A percentile compares a stretch with the other conserved stretches of the same genome.
These are phyloP conservation scores for Catostylus mosaicus DNA, from an alignment of 30 jellyfish, hydroid and myxozoan species.

Conservation along the genomic window DNA sequence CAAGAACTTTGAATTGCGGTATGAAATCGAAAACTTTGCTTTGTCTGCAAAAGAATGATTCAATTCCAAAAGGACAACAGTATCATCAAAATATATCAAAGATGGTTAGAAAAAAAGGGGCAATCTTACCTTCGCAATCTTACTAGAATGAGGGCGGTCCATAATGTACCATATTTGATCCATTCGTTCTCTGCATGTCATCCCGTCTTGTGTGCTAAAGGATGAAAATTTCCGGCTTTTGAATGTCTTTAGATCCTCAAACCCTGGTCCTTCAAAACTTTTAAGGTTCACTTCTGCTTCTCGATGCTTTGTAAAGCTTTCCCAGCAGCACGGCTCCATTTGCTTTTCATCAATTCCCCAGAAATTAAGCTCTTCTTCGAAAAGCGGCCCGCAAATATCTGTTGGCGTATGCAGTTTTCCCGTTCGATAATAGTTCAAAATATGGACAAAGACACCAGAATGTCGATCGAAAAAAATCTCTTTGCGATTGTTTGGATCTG, in stretches of 20 bases:
- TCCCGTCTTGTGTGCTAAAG: slow-evolving; percentile 44
- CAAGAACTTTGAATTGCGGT: too few species aligned
- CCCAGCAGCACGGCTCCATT: slow-evolving; percentile 99
- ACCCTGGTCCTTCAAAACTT: slow-evolving; percentile 96
- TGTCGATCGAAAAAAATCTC: slow-evolving; percentile 95
- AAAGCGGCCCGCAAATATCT: slow-evolving; percentile 94
- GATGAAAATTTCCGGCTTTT: slow-evolving; percentile 63
- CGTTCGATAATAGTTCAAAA: slow-evolving; percentile 91
- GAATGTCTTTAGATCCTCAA: slow-evolving; percentile 77
- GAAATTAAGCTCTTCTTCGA: slow-evolving; percentile 95
- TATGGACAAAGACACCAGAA: slow-evolving; percentile 96
- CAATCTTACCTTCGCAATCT: slow-evolving; percentile 86
- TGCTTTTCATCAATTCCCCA: slow-evolving; percentile 99
- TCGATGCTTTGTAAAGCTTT: slow-evolving; percentile 90
- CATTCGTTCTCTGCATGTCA: slow-evolving; percentile 54
- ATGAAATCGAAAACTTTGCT: too few species aligned
- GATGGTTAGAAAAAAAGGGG: too few species aligned
- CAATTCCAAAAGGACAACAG: too few species aligned
- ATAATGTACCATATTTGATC: slow-evolving; percentile 79
- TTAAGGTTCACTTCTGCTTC: slow-evolving; percentile 95
- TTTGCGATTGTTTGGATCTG: slow-evolving; percentile 58
- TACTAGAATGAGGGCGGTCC: slow-evolving; percentile 97
- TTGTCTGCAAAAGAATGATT: too few species aligned
- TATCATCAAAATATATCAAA: too few species aligned
- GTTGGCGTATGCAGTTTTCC: slow-evolving; percentile 96